Base-by-base conservation (phyloP, 2,113 vertebrate species). In the Trochalopteron elliotii region DNA sequence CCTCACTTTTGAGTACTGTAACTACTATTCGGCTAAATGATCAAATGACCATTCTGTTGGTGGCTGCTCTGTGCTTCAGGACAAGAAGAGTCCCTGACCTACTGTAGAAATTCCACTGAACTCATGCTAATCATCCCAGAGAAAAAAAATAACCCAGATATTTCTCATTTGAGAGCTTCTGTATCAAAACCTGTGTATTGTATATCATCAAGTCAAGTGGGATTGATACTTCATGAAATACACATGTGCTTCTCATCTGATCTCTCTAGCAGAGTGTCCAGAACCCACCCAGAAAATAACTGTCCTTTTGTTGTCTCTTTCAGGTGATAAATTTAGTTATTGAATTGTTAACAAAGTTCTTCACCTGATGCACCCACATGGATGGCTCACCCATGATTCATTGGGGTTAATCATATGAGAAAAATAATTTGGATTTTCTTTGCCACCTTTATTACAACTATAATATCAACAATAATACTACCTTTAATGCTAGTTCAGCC, bases 1-100 rank as follows among this genome's bases (percentile, higher is more conserved):
- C 96, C 89, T 94, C 80, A 81, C 87, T 90, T 96, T 45, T 52
- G 76, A 93, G 84, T 70, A 78, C 40, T 89, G 22, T 44, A 77
- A 87, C 68, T 94, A 87, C 68, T 94, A 28, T 91, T 52, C 77
- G 78, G 72, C 63, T 93, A 81, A 90, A 68, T 59, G 55, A 75
- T 85, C 42, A 67, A n/a, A 52, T 69, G 86, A 91, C 87, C 53
- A 40, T 33, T 80, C 56, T 70, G 91, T 47, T 69, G 75, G 23
- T 77, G 59, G 33, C 83, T 61, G 61, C 17, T 39, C 71, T 47
- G 28, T 80, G 67, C 87, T 93, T 47, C 69, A 61, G 85, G 75
- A 87, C 79, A 87, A 13, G 7, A 87, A 55, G 67, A 80, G 68
- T 60, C 77, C 77, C 37, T 92, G 85, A 94, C 83, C 81, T 86